phyloP scores from a whole-genome alignment of 1,140 invertebrate species.

The Argopecten irradians region DNA sequence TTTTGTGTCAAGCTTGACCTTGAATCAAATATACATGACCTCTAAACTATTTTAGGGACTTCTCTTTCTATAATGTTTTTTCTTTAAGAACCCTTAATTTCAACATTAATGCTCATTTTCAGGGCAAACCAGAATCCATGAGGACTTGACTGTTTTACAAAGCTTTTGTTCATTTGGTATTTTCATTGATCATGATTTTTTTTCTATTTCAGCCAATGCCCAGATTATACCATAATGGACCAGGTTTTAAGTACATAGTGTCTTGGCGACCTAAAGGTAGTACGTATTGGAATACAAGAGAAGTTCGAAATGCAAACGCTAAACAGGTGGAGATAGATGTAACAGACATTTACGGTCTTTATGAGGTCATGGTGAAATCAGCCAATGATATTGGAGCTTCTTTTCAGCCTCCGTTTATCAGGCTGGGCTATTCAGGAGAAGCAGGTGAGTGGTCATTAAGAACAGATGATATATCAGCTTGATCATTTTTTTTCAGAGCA shows the following conservation, averaged over 20 bases:
- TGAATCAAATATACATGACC: too few relatives aligned
- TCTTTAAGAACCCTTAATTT: too few relatives aligned
- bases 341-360: constrained; percentile 91
- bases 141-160: too few relatives aligned
- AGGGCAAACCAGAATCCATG: too few relatives aligned
- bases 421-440: constrained; percentile 96
- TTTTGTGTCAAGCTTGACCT: too few relatives aligned
- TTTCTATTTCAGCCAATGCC: constrained; percentile 88
- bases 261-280: constrained; percentile 80
- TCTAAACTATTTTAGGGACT: too few relatives aligned
- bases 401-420: constrained; percentile 84
- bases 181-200: too few relatives aligned
- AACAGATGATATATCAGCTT: too few relatives aligned
- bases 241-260: constrained; percentile 94
- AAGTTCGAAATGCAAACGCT: constrained; percentile 79
- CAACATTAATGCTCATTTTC: too few relatives aligned
- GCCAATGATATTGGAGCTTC: constrained; percentile 94
- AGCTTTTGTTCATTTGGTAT: too few relatives aligned
- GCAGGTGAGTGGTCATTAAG: constrained; percentile 79
- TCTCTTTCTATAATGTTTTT: too few relatives aligned
- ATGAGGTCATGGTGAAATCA: constrained; percentile 94
- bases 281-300: constrained; percentile 64
- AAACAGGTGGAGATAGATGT: constrained; percentile 65
- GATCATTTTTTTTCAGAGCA: too few relatives aligned
- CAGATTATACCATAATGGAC: constrained; percentile 96